These are phyloP conservation scores for Teinopalpus imperialis DNA, from an alignment of 2,888 invertebrate genomes.

Conservation along the genomic window DNA sequence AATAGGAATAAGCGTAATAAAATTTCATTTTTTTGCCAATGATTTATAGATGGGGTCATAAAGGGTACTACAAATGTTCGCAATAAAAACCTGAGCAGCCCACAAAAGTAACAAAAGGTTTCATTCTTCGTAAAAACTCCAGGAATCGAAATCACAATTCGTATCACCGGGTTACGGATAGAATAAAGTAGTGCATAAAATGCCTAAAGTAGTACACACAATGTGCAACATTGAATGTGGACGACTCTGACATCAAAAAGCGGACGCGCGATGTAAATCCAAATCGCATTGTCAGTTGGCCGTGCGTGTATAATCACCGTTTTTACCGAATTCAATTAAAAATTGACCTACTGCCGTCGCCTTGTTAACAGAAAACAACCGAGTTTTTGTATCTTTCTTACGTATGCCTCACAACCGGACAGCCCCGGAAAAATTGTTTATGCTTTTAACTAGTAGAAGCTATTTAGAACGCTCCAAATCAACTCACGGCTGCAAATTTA, in stretches of 20 bases:
- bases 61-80: no score
- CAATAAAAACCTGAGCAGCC: not conserved
- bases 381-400: conserved; percentile 34
- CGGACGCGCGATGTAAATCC: conserved; percentile 44
- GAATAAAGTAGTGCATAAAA: conserved; percentile 33
- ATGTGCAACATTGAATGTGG: conserved; percentile 28
- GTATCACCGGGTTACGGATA: conserved; percentile 13
- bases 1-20: no score
- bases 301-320: conserved; percentile 74
- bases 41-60: no score
- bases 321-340: conserved; percentile 75
- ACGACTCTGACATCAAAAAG: conserved; percentile 30
- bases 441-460: conserved; percentile 22
- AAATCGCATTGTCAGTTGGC: conserved; percentile 52
- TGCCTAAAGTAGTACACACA: no score
- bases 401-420: conserved; percentile 36
- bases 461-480: conserved; percentile 27
- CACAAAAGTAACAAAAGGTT: not conserved
- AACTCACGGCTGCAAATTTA: conserved; percentile 35
- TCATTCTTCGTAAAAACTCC: not conserved
- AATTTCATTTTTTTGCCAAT: no score
- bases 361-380: conserved; percentile 47
- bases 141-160: conserved; percentile 4
- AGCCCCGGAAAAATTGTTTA: conserved; percentile 36
- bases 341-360: conserved; percentile 64